Evolutionary conservation across 2,888 invertebrate species (phyloP), one percentile per base, ranked within the genome.

Genomic region (Encarsia formosa): DNA sequence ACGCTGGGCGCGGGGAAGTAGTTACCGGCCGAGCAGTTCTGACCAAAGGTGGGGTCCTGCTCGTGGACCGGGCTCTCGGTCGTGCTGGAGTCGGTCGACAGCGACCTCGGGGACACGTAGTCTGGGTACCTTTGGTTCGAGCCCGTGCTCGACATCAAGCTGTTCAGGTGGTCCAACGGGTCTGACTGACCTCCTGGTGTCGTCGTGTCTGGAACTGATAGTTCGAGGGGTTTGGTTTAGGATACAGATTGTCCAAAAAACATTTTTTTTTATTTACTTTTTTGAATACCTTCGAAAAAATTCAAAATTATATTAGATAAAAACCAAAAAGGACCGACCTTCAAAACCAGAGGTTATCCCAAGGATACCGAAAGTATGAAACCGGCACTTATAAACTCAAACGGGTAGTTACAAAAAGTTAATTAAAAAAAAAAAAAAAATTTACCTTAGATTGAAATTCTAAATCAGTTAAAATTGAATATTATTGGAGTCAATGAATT

Each of bases 1-100:
- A 90, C 90, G 0, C 84, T 81, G 11, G 78, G 74, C 73, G 82
- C 80, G 59, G 82, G 75, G 19, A 85, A 79, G 5, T 83, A 81
- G 66, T 85, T 85, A 69, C 84, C 84, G 1, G 52, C 35, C 5
- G 48, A 35, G 22, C 56, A 52, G 18, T 44, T 53, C 6, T 19
- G 18, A 3, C 24, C 40, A 54, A 74, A 70, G 59, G 68, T 61
- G 65, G 88, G 88, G 65, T 88, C 88, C 22, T 49, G 56, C 66
- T 88, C 88, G 76, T 89, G 88, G 15, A 88, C 88, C 2, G 88
- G 88, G 31, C 88, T 88, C 67, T 89, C 88, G 3, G 88, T 88
- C 56, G 88, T 86, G 29, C 88, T 89, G 32, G 88, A 89, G 68
- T 87, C 85, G 70, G 89, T 90, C 62, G 88, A 88, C 23, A 90